A percentile compares a stretch with the other conserved stretches of the same genome.
These are phyloP conservation scores for Thunnus maccoyii DNA, from an alignment of 2,113 vertebrate species.

Conservation along the genomic window DNA sequence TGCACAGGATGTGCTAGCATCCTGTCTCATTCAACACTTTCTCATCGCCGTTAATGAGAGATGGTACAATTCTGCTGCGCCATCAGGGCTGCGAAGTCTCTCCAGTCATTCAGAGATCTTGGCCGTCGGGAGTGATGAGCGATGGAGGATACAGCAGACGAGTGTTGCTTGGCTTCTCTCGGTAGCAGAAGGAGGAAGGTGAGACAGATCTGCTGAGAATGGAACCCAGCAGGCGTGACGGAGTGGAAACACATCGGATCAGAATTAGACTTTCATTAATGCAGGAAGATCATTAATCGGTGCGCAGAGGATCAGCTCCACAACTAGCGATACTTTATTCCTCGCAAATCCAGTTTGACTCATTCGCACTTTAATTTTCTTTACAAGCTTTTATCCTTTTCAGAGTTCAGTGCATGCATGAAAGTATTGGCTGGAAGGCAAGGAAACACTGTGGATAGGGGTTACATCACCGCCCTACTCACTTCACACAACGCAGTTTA, in stretches of 20 bases:
- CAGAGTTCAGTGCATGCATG: no score
- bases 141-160: conserved; percentile 27
- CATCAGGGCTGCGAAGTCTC: conserved; percentile 63
- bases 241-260: conserved; percentile 11
- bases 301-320: conserved; percentile 11
- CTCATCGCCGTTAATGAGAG: conserved; percentile 68
- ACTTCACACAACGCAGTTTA: no score
- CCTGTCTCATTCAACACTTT: conserved; percentile 72
- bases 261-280: conserved; percentile 33
- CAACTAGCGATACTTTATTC: neutral
- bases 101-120: conserved; percentile 51
- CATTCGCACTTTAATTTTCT: neutral
- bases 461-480: no score
- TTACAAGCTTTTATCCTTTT: no score
- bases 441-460: no score
- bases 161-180: conserved; percentile 47
- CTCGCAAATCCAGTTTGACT: neutral
- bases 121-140: conserved; percentile 28
- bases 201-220: conserved; percentile 48
- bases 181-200: conserved; percentile 27
- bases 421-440: no score
- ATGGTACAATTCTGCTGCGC: conserved; percentile 52
- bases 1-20: conserved; percentile 61
- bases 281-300: conserved; percentile 14
- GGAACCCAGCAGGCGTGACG: conserved; percentile 4